These are phyloP conservation scores for Heliocidaris erythrogramma DNA, from an alignment of 35 echinoderm and acorn worm species.

Conservation along the genomic window DNA sequence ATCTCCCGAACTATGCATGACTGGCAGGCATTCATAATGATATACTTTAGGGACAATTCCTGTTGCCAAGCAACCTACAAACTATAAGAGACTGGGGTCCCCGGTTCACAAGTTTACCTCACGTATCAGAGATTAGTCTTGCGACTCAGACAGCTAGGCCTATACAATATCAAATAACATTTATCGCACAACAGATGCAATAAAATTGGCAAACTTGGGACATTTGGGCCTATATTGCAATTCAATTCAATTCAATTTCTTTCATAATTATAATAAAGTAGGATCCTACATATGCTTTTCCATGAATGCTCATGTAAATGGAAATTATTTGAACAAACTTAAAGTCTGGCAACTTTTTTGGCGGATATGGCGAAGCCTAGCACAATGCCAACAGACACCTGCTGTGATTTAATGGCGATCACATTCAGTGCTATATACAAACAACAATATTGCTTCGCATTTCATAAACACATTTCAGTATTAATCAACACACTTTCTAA, in stretches of 20 bases:
- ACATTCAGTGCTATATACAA: background rate
- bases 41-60: background rate
- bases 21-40: constrained; percentile 1
- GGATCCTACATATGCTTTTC: too few species aligned
- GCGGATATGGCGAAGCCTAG: background rate
- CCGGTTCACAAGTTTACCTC: constrained; percentile 15
- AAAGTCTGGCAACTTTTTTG: background rate
- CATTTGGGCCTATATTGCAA: background rate
- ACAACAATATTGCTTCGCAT: constrained; percentile 9
- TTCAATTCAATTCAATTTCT: too few species aligned
- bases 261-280: too few species aligned
- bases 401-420: background rate
- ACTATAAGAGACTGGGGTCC: background rate
- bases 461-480: background rate
- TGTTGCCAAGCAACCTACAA: background rate
- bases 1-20: background rate
- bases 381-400: background rate
- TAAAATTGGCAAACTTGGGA: background rate
- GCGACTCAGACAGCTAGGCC: background rate
- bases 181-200: background rate
- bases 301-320: too few species aligned
- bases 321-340: too few species aligned
- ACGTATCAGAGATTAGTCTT: background rate
- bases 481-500: background rate
- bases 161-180: background rate